phyloP scores from a whole-genome alignment of 2,888 invertebrate genomes.

The Pristionchus maxplancki region DNA sequence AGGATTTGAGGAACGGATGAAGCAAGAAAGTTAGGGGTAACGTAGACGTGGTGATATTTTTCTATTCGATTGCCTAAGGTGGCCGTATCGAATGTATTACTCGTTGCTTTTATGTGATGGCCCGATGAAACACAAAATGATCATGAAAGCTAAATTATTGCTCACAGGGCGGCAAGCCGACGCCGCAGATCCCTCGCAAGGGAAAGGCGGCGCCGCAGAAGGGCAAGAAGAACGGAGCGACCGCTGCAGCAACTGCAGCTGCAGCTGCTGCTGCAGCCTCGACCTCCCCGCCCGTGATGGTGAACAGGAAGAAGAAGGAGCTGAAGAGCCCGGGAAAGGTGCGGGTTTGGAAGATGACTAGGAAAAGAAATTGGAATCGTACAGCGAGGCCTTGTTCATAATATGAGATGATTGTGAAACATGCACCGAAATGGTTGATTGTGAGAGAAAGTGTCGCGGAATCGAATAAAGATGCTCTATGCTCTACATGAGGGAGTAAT shows the following conservation, averaged over 20 bases:
- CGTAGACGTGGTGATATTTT: no score
- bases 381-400: not conserved
- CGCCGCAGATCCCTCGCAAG: not conserved
- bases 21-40: not conserved
- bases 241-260: not conserved
- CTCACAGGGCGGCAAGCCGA: not conserved
- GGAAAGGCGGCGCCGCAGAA: not conserved
- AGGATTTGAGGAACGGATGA: not conserved
- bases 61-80: no score
- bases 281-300: conserved; percentile 33
- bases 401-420: not conserved
- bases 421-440: not conserved
- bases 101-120: no score
- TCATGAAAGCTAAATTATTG: not conserved
- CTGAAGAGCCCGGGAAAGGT: conserved; percentile 51
- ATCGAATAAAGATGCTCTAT: no score
- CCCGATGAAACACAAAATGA: no score
- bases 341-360: not conserved
- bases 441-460: not conserved
- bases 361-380: no score
- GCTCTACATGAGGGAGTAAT: no score
- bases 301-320: conserved; percentile 50
- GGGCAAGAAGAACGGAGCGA: conserved; percentile 32
- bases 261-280: not conserved
- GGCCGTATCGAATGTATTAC: no score